These are phyloP conservation scores for Perognathus longimembris DNA, from an alignment of 2,113 vertebrate species.

Conservation along the genomic window DNA sequence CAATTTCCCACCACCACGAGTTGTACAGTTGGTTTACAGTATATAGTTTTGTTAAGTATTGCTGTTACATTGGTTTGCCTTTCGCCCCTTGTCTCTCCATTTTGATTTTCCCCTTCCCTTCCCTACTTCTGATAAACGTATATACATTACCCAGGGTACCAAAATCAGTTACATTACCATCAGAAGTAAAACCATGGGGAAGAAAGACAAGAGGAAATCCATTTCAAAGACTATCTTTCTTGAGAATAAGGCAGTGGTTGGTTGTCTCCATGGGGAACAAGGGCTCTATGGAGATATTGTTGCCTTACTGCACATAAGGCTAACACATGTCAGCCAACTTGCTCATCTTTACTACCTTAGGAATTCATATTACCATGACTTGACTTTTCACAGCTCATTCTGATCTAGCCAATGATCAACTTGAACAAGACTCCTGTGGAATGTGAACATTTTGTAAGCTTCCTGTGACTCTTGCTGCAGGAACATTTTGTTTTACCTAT, in stretches of 20 bases:
- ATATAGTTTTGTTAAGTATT: too few relatives aligned
- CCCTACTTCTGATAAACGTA: too few relatives aligned
- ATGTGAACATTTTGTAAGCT: not conserved
- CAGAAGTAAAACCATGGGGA: too few relatives aligned
- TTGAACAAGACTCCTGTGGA: not conserved
- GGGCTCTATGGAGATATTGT: not conserved
- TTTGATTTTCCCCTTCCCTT: too few relatives aligned
- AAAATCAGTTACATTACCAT: too few relatives aligned
- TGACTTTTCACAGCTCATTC: not conserved
- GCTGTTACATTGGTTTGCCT: too few relatives aligned
- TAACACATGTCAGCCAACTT: not conserved
- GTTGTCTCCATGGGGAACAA: not conserved
- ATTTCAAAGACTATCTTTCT: not conserved
- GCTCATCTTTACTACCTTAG: not conserved
- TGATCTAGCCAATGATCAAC: not conserved
- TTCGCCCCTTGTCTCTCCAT: too few relatives aligned
- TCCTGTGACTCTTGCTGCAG: not conserved
- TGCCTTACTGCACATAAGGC: not conserved
- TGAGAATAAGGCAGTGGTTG: not conserved
- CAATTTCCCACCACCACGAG: too few relatives aligned
- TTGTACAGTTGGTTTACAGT: too few relatives aligned
- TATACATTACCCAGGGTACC: too few relatives aligned
- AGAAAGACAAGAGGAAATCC: too few relatives aligned
- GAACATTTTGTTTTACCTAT: not conserved
- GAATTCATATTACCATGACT: not conserved